Conservation (phyloP, 1,140 invertebrate species). For the Lepeophtheirus salmonis region DNA sequence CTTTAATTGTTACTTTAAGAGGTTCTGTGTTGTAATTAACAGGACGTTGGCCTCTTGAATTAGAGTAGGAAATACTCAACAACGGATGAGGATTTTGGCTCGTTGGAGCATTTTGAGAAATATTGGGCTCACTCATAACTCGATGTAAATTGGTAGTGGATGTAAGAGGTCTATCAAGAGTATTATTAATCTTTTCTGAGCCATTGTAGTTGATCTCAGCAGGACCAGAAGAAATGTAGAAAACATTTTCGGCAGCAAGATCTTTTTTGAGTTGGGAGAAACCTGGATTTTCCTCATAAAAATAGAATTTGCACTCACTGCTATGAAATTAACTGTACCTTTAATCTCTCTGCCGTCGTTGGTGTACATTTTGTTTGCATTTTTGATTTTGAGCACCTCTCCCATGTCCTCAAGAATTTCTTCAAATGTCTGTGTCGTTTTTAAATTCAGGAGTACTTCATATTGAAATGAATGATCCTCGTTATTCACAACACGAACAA, state of each 20-base stretch:
- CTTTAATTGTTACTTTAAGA: slow-evolving; percentile 50
- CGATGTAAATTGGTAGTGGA: slow-evolving; percentile 1
- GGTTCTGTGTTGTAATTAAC: slow-evolving; percentile 6
- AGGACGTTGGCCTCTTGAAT: background rate
- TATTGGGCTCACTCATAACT: background rate
- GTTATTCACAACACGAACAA: slow-evolving; percentile 77
- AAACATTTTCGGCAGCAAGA: background rate
- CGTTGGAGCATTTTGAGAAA: too few relatives aligned
- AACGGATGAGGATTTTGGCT: background rate
- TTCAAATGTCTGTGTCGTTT: slow-evolving; percentile 79
- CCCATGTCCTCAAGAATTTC: slow-evolving; percentile 81
- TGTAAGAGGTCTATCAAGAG: background rate
- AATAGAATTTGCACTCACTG: too few relatives aligned
- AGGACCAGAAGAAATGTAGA: slow-evolving; percentile 3
- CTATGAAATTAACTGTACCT: too few relatives aligned
- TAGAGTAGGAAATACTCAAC: background rate
- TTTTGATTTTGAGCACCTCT: slow-evolving; percentile 69
- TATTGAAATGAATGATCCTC: slow-evolving; percentile 71
- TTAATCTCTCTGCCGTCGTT: slow-evolving; percentile 67
- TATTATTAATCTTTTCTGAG: background rate
- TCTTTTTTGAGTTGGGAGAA: slow-evolving; percentile 8
- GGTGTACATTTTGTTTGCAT: slow-evolving; percentile 70
- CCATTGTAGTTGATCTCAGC: background rate
- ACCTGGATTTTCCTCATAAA: too few relatives aligned
- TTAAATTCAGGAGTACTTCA: slow-evolving; percentile 68